These are phyloP conservation scores for Corythaeola cristata DNA, from an alignment of 2,113 vertebrate genomes.

Conservation along the genomic window DNA sequence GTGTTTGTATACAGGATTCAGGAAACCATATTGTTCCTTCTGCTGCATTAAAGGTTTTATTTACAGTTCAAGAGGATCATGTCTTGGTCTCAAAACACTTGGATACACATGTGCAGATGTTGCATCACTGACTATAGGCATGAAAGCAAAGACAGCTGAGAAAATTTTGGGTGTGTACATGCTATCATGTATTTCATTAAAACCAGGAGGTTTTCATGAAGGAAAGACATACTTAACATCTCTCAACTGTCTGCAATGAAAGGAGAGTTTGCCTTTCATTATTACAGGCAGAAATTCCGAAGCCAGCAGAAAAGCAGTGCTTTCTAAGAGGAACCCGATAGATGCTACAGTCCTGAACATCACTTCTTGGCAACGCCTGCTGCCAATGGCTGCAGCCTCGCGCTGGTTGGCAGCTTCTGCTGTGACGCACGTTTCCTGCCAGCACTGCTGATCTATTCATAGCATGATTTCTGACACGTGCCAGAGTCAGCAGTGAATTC, in stretches of 20 bases:
- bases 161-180: not conserved
- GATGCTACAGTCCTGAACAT: not conserved
- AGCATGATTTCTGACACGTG: not conserved
- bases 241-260: not conserved
- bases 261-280: not conserved
- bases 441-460: slow-evolving; percentile 35
- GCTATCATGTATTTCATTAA: not conserved
- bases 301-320: not conserved
- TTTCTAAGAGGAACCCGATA: not conserved
- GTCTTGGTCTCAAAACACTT: not conserved
- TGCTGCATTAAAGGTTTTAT: not conserved
- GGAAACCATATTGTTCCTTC: not conserved
- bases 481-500: not conserved
- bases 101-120: not conserved
- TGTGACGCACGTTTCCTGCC: slow-evolving; percentile 16
- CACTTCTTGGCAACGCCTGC: not conserved
- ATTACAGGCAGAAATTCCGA: not conserved
- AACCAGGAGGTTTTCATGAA: not conserved
- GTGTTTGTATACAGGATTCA: not conserved
- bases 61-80: not conserved
- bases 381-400: not conserved
- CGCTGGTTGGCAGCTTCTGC: not conserved
- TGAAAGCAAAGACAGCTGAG: not conserved
- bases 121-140: not conserved
- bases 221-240: not conserved